phyloP scores from a whole-genome alignment of 2,888 invertebrate species.

The Sminthurinus aureus region DNA sequence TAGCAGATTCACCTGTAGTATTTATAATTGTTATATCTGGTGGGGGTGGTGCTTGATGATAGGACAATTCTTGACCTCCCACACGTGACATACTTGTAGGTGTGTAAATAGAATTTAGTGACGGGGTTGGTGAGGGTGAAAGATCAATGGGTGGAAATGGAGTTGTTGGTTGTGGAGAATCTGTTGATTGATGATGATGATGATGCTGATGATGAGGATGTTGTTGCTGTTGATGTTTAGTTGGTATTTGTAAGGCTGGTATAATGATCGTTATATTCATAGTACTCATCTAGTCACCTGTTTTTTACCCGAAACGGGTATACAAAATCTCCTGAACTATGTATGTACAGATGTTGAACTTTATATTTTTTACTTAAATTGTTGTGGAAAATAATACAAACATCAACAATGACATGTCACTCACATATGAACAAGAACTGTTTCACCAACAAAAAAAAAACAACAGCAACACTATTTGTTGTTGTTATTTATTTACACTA shows the following conservation, averaged over 20 bases:
- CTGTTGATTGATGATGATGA: slow-evolving; percentile 4
- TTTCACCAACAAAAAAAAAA: too few species aligned
- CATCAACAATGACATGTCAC: too few species aligned
- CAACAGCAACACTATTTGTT: too few species aligned
- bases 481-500: too few species aligned
- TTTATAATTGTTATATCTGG: background rate
- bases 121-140: slow-evolving; percentile 56
- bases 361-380: background rate
- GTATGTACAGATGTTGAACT: background rate
- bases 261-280: slow-evolving; percentile 60
- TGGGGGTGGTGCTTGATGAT: too few species aligned
- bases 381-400: background rate
- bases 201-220: slow-evolving; percentile 52
- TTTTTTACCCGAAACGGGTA: background rate
- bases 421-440: too few species aligned
- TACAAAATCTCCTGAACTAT: background rate
- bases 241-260: slow-evolving; percentile 55
- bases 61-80: too few species aligned
- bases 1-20: background rate
- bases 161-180: slow-evolving; percentile 58
- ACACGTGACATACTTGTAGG: slow-evolving; percentile 28
- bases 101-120: slow-evolving; percentile 25
- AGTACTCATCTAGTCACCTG: slow-evolving; percentile 36
- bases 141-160: slow-evolving; percentile 59
- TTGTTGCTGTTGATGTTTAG: background rate